Evolutionary conservation across 2,888 invertebrate species (phyloP).

Genomic region (Stenodema calcarata): DNA sequence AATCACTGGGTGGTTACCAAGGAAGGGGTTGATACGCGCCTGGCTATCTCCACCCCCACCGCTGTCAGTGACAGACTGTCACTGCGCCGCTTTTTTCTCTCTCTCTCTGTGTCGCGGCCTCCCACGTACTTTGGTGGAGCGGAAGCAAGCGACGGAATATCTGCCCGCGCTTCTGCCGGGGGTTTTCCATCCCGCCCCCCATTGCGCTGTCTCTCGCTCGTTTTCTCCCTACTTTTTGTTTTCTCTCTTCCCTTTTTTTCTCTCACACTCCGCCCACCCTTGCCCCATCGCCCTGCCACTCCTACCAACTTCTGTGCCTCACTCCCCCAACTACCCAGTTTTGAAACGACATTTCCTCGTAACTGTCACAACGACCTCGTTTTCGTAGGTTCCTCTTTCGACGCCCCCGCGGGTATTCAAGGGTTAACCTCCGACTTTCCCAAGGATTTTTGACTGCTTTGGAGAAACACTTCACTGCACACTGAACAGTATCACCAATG

Average conservation of each 20-base stretch:
- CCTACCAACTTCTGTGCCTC: background rate
- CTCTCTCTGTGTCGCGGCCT: background rate
- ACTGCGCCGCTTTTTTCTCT: background rate
- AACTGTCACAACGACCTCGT: constrained; percentile 13
- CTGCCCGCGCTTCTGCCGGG: background rate
- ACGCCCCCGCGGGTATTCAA: background rate
- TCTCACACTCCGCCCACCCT: background rate
- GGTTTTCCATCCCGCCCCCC: background rate
- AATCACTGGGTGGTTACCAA: background rate
- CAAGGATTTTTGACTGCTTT: background rate
- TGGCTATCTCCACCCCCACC: background rate
- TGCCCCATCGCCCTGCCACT: background rate
- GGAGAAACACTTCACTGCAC: too few relatives aligned
- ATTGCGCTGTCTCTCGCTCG: background rate
- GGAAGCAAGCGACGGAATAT: constrained; percentile 30
- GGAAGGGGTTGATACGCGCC: constrained; percentile 25
- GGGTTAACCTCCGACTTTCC: background rate
- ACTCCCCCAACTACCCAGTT: background rate
- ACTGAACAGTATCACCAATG: too few relatives aligned
- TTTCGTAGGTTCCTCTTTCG: background rate
- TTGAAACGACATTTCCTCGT: constrained; percentile 13
- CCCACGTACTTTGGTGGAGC: background rate
- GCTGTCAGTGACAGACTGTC: too few relatives aligned
- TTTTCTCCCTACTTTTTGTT: too few relatives aligned
- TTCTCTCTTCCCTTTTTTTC: background rate